Percentiles rank a stretch among this genome's conserved stretches.
phyloP scores from a whole-genome alignment of 2,797 vertebrate genomes.

The Podargus strigoides region DNA sequence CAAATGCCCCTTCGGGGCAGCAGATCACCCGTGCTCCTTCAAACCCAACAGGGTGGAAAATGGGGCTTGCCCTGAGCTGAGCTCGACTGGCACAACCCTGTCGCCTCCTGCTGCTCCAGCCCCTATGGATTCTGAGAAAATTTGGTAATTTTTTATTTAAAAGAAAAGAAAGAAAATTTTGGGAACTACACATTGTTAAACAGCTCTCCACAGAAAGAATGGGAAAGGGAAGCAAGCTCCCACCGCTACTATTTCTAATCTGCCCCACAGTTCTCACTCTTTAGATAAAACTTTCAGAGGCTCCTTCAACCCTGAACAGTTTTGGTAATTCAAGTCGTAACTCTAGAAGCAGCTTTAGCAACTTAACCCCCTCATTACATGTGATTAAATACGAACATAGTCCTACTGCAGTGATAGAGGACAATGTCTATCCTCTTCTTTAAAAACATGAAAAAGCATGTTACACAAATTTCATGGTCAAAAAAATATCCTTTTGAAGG shows the following conservation, averaged over 20 bases:
- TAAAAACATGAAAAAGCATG: not conserved
- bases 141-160: not conserved
- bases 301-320: not conserved
- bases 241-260: rapidly evolving
- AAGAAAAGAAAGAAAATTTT: not conserved
- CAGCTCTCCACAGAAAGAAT: not conserved
- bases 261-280: not conserved
- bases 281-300: not conserved
- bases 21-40: not conserved
- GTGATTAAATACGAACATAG: not conserved
- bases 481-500: not conserved
- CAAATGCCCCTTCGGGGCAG: rapidly evolving
- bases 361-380: not conserved
- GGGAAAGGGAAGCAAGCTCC: not conserved
- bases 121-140: not conserved
- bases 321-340: not conserved
- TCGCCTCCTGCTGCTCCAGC: not conserved
- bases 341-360: not conserved
- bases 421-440: not conserved
- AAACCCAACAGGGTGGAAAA: not conserved
- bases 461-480: not conserved
- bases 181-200: not conserved
- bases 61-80: not conserved
- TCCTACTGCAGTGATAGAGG: not conserved
- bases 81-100: not conserved